Conservation (phyloP, 2,888 invertebrate species). For the Campaea margaritaria region DNA sequence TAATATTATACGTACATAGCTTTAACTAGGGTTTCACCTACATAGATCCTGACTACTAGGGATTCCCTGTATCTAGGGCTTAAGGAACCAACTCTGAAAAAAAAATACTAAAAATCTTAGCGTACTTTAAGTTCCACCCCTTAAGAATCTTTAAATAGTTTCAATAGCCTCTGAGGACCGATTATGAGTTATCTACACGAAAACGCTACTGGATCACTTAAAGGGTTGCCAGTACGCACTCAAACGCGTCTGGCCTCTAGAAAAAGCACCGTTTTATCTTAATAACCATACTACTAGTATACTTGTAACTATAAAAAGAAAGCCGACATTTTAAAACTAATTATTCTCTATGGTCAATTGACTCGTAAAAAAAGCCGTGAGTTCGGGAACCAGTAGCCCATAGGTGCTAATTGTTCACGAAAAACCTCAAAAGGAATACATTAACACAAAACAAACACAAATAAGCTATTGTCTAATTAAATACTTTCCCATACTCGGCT, state of each 20-base stretch:
- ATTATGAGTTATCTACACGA: constrained; percentile 65
- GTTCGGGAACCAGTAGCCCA: constrained; percentile 65
- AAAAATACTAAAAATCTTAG: too few relatives aligned
- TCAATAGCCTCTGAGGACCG: constrained; percentile 53
- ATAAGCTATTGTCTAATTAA: constrained; percentile 85
- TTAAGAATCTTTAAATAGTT: constrained; percentile 38
- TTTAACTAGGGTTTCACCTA: too few relatives aligned
- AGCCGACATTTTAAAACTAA: constrained; percentile 52
- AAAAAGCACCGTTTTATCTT: constrained; percentile 61
- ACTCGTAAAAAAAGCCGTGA: constrained; percentile 69
- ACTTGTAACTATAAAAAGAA: constrained; percentile 37
- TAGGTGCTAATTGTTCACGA: constrained; percentile 78
- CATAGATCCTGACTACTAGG: too few relatives aligned
- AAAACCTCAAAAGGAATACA: constrained; percentile 77
- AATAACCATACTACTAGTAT: constrained; percentile 58
- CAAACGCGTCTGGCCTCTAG: constrained; percentile 45
- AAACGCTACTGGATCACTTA: constrained; percentile 56
- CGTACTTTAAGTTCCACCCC: neutral
- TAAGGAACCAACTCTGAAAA: too few relatives aligned
- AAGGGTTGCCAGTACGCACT: constrained; percentile 75
- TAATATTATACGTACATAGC: too few relatives aligned
- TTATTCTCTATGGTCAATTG: constrained; percentile 60
- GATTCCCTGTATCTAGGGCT: too few relatives aligned
- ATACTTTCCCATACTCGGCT: constrained; percentile 79
- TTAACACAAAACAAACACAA: constrained; percentile 84